Conservation (phyloP, 2,797 vertebrate species). For the Leucoraja ocellata region DNA sequence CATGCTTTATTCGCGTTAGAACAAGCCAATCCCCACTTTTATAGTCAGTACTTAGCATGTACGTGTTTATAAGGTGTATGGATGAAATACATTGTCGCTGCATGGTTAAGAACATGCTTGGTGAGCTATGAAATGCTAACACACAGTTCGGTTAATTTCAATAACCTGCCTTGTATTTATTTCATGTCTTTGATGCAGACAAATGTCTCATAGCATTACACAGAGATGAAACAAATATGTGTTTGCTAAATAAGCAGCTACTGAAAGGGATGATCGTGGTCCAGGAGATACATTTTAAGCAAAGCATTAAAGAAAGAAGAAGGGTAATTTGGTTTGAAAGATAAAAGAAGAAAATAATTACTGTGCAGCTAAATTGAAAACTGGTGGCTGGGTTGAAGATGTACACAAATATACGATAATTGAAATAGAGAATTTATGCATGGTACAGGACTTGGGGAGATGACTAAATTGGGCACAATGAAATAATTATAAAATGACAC, state of each 20-base stretch:
- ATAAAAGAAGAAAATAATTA: neutral
- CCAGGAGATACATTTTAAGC: neutral
- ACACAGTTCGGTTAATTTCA: neutral
- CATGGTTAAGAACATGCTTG: neutral
- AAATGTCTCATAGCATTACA: neutral
- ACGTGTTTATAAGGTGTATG: neutral
- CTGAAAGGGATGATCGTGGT: neutral
- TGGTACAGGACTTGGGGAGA: neutral
- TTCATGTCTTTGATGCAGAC: neutral
- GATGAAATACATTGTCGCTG: neutral
- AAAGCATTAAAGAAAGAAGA: neutral
- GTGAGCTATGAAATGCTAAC: neutral
- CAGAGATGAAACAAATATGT: neutral
- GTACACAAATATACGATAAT: neutral
- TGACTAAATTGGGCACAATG: neutral
- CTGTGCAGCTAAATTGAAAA: neutral
- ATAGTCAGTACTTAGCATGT: neutral
- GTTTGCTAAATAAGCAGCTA: neutral
- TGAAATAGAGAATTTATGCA: neutral
- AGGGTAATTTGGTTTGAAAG: neutral
- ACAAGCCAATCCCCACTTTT: neutral
- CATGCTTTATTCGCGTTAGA: neutral
- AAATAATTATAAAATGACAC: neutral
- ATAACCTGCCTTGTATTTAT: neutral
- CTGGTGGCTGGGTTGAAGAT: neutral